Evolutionary conservation across 1,140 invertebrate species (phyloP), one percentile per base, ranked within the genome.

Genomic region (Elysia chlorotica): DNA sequence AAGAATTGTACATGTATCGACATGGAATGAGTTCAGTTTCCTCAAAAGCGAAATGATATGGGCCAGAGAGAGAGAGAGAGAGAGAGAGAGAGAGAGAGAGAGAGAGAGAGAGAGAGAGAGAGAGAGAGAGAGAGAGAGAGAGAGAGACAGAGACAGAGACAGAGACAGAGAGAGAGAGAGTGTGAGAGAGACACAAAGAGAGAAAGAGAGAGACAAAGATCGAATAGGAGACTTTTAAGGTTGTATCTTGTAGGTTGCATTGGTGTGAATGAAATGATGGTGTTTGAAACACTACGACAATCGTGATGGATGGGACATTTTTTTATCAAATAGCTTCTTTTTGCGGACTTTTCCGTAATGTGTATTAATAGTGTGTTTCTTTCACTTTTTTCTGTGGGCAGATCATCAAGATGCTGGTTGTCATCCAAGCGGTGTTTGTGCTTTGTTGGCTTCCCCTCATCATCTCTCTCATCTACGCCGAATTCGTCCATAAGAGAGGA

Each of bases 351-450:
- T n/a, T n/a, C n/a, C n/a, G n/a, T n/a, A n/a, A n/a, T n/a, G n/a
- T n/a, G n/a, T n/a, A n/a, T n/a, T n/a, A n/a, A n/a, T n/a, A n/a
- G n/a, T n/a, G n/a, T n/a, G n/a, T n/a, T n/a, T n/a, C n/a, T n/a
- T n/a, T n/a, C n/a, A n/a, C n/a, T n/a, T n/a, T n/a, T n/a, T n/a
- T n/a, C n/a, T n/a, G n/a, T n/a, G n/a, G n/a, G n/a, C 36, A 54
- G 54, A 66, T 71, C 21, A n/a, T 65, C 71, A 25, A 71, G 33
- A 56, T 79, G 57, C 33, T 78, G 66, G 41, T 74, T 33, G 81
- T 89, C 1, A 81, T 90, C 33, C 72, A 89, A 61, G 83, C 85
- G 0, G 76, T 82, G 0, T 90, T 90, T 80, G 82, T 80, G 2
- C 53, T 87, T 5, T 87, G 86, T 73, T 87, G 86, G 86, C 71